A percentile compares a stretch with the other conserved stretches of the same genome.
Evolutionary conservation across 2,797 vertebrate species (phyloP).

Genomic region (Pantherophis alleghaniensis): DNA sequence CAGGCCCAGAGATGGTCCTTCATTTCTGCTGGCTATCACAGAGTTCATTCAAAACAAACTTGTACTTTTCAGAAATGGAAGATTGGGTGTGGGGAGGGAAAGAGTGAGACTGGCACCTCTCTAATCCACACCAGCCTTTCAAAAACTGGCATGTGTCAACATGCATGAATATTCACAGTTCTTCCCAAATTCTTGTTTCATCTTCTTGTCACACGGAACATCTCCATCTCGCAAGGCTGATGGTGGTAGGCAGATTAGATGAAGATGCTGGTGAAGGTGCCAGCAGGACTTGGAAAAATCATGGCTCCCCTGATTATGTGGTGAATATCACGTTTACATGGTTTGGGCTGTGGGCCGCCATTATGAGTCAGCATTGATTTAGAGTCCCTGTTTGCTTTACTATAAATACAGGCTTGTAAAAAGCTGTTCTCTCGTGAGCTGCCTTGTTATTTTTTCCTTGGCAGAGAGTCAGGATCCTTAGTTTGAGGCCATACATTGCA

Average conservation of each 20-base stretch:
- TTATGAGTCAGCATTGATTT: constrained; percentile 27
- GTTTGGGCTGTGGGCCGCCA: background rate
- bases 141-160: background rate
- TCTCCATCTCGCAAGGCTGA: background rate
- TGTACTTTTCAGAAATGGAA: background rate
- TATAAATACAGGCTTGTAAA: constrained; percentile 41
- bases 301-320: background rate
- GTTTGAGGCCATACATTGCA: background rate
- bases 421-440: constrained; percentile 13
- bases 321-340: background rate
- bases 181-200: background rate
- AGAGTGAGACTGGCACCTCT: background rate
- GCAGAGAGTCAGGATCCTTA: constrained; percentile 2
- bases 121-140: background rate
- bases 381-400: constrained; percentile 1
- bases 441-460: constrained; percentile 2
- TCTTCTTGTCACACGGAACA: background rate
- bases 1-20: background rate
- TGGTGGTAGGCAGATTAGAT: background rate
- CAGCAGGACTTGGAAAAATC: background rate
- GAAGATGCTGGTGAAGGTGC: background rate
- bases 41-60: background rate
- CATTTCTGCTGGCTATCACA: background rate
- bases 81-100: background rate
- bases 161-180: background rate